Conservation (phyloP, 2,797 vertebrate genomes). For the Intellagama lesueurii region DNA sequence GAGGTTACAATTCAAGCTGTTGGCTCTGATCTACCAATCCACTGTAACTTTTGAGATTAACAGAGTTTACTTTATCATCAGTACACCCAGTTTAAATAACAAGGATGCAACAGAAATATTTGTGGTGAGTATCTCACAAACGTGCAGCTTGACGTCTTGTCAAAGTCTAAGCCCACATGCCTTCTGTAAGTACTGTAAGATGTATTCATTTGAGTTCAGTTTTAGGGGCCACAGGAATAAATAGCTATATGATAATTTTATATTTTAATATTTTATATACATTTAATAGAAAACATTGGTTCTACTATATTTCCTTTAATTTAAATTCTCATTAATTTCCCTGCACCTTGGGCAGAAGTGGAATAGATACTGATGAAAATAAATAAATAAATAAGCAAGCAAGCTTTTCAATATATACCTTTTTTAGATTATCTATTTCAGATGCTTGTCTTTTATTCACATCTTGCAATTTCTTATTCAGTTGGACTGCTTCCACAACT, state of each 20-base stretch:
- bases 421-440: constrained; percentile 83
- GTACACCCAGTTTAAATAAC: not conserved
- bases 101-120: not conserved
- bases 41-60: too few relatives aligned
- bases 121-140: not conserved
- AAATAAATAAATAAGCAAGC: not conserved
- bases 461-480: constrained; percentile 85
- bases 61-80: not conserved
- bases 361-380: not conserved
- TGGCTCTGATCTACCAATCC: not conserved
- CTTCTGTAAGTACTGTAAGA: not conserved
- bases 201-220: not conserved
- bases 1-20: not conserved
- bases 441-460: constrained; percentile 85
- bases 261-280: not conserved
- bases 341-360: not conserved
- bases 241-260: not conserved
- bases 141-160: not conserved
- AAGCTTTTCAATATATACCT: constrained; percentile 77
- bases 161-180: not conserved
- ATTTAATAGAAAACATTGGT: not conserved
- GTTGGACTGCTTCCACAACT: constrained; percentile 89
- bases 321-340: not conserved
- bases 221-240: not conserved
- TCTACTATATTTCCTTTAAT: not conserved